These are phyloP conservation scores for Jordanella pulchra DNA, from an alignment of 2,797 vertebrate species.

Conservation along the genomic window DNA sequence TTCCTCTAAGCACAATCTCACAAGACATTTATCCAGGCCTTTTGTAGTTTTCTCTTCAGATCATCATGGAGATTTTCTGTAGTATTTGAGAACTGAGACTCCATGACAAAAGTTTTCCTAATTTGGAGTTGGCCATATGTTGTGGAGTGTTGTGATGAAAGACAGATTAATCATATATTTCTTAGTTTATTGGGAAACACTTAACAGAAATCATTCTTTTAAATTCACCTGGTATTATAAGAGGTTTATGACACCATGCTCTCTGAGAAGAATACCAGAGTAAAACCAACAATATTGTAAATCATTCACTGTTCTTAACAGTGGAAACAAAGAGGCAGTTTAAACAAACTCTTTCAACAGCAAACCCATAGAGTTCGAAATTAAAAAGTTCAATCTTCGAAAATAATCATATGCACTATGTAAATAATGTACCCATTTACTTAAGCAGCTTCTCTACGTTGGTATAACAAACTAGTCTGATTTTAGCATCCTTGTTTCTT, in stretches of 20 bases:
- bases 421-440: constrained; percentile 12
- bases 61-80: neutral
- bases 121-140: neutral
- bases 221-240: neutral
- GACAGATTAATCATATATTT: neutral
- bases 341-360: neutral
- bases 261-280: neutral
- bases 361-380: neutral
- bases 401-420: neutral
- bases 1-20: neutral
- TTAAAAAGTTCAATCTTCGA: neutral
- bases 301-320: neutral
- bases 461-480: constrained; percentile 6
- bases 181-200: neutral
- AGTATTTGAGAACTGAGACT: neutral
- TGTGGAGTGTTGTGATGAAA: neutral
- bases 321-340: too few relatives aligned
- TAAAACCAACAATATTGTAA: neutral
- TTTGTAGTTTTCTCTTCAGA: neutral
- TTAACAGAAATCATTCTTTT: neutral
- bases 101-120: neutral
- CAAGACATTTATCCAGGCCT: neutral
- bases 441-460: neutral
- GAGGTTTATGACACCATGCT: neutral
- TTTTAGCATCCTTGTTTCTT: constrained; percentile 4